Evolutionary conservation across 2,888 invertebrate genomes (phyloP), one percentile per base, ranked within the genome.

Genomic region (Caenorhabditis becei): DNA sequence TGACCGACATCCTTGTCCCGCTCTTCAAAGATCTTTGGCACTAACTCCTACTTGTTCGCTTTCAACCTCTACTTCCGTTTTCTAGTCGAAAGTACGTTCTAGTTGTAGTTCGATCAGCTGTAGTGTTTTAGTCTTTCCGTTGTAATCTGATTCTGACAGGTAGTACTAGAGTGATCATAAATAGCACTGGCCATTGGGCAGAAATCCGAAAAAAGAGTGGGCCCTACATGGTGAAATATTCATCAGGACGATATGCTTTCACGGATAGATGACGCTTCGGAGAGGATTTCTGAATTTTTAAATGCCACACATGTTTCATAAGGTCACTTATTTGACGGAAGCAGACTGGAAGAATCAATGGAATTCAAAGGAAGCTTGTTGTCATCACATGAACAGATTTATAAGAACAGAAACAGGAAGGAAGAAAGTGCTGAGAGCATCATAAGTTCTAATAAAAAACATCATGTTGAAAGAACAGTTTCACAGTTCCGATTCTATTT

Each of bases 151-250:
- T 54, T 47, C 44, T 58, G 67, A 69, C 67, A 44, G 28, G 18
- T 47, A 62, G 41, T 41, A 41, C 41, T 41, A 41, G 41, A 41
- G 41, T 14, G 41, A 47, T 47, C 47, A 41, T 14, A 16, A 41
- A 41, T 10, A 41, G 47, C 4, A 47, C 4, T 11, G 18, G 44
- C 26, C 23, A 66, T 26, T n/a, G 44, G 63, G 26, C 49, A 32
- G 69, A 56, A 62, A 71, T 63, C 56, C 72, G 54, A 58, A 63
- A 63, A 63, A 62, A 8, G 63, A 72, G 58, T 72, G 63, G 72
- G 63, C 72, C 47, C 35, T 24, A 47, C 63, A 58, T 44, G 10
- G 8, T 72, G 56, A 72, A 72, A 63, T 63, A 72, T 72, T 72
- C 58, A 72, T 26, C n/a, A 11, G 63, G 47, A 44, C 71, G 35